Evolutionary conservation across 2,888 invertebrate genomes (phyloP), one percentile per base, ranked within the genome.

Genomic region (Andrena bucephala): DNA sequence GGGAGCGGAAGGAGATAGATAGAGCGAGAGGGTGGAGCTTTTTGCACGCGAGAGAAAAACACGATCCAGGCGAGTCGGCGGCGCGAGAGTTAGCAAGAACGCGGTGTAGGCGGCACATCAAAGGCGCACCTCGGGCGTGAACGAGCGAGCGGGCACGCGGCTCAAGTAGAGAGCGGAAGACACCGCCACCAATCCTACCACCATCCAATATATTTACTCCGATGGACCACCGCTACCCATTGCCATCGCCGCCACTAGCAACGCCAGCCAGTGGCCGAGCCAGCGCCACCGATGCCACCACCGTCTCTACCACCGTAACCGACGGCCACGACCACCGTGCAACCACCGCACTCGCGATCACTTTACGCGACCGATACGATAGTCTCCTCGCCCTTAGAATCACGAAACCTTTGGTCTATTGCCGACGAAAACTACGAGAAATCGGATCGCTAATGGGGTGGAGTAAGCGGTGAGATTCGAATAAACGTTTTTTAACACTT

Each of bases 91-190:
- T 92, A 92, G 92, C 90, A 89, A 89, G 92, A 92, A 92, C 85
- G 87, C 88, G 88, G 90, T 91, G 91, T 92, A 92, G 91, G 92
- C 92, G 92, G 92, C 92, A 92, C 91, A 92, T 92, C 92, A 92
- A 92, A 92, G 92, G 92, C 91, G 90, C 92, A 92, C 92, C 92
- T 92, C 92, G 92, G 92, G 92, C 92, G 92, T 92, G 92, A 92
- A 92, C 91, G 92, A 92, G 92, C 92, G 92, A 92, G 92, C 91
- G 92, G 92, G 91, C 92, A 92, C 92, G 92, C 92, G 92, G 92
- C 92, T 91, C 92, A 92, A 92, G 92, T 92, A 92, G 92, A 92
- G 92, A 92, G 91, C 90, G 92, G 91, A 92, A 92, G 92, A 91
- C 92, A 92, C 91, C 92, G 91, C 92, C 92, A 90, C 91, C 91